A percentile compares a stretch with the other conserved stretches of the same genome.
Conservation (phyloP, 2,888 invertebrate species). For the Myopa tessellatipennis region DNA sequence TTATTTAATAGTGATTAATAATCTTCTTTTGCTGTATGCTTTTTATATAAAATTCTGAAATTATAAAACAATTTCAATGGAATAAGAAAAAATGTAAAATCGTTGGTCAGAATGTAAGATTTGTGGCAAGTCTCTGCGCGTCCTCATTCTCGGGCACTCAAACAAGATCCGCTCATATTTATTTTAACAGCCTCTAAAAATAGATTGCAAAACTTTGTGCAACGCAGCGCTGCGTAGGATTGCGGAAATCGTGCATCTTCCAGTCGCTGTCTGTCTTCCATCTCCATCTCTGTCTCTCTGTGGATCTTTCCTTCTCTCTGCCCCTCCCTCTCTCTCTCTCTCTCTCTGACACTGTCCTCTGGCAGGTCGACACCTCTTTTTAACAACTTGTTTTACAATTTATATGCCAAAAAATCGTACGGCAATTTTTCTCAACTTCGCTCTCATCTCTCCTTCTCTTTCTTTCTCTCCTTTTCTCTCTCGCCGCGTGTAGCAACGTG, state of each 20-base stretch:
- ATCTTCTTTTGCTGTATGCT: too few relatives aligned
- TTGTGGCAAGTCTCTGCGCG: too few relatives aligned
- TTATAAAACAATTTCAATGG: too few relatives aligned
- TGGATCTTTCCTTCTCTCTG: too few relatives aligned
- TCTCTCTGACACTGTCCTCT: not conserved
- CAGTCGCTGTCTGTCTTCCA: too few relatives aligned
- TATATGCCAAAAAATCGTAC: not conserved
- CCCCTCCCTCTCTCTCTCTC: not conserved
- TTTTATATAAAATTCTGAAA: too few relatives aligned
- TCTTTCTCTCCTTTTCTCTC: constrained; percentile 1
- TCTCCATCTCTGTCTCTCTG: not conserved
- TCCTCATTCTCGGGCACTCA: too few relatives aligned
- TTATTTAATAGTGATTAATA: too few relatives aligned
- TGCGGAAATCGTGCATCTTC: constrained; percentile 22
- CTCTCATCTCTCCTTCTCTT: not conserved
- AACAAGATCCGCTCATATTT: not conserved
- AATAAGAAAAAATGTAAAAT: too few relatives aligned
- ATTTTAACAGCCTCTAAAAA: constrained; percentile 25
- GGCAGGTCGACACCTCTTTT: constrained; percentile 8
- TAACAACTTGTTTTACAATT: constrained; percentile 35
- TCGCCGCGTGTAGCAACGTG: constrained; percentile 75
- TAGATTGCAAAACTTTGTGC: not conserved
- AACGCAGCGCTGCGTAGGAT: not conserved
- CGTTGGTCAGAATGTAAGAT: too few relatives aligned
- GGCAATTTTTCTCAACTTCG: not conserved